A percentile compares a stretch with the other conserved stretches of the same genome.
Evolutionary conservation across 2,113 vertebrate genomes (phyloP).

Genomic region (Stictonetta naevosa): DNA sequence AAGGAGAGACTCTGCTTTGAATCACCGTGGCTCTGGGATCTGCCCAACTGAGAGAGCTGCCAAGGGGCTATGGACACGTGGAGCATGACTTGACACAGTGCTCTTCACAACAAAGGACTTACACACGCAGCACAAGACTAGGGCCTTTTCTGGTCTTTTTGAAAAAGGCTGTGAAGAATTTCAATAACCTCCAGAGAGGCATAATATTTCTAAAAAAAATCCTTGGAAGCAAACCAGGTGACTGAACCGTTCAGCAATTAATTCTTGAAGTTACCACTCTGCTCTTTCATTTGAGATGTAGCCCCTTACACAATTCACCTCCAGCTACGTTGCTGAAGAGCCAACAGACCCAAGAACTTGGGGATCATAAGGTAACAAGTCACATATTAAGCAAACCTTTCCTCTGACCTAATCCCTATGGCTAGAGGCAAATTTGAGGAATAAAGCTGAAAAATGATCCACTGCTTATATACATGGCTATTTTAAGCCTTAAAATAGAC

Average conservation of each 20-base stretch:
- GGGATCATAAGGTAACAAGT: background rate
- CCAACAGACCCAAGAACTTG: background rate
- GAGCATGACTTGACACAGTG: background rate
- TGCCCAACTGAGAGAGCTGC: background rate
- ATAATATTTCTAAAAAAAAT: background rate
- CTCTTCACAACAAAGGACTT: background rate
- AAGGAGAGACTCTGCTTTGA: background rate
- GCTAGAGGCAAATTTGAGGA: background rate
- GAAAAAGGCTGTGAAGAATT: background rate
- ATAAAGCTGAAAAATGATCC: background rate
- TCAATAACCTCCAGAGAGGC: background rate
- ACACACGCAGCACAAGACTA: background rate
- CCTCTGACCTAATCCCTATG: background rate
- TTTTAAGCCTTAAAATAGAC: background rate
- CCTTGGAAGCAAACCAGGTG: background rate
- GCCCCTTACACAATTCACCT: background rate
- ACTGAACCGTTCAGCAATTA: constrained; percentile 20
- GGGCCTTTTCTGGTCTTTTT: background rate
- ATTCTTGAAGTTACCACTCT: background rate
- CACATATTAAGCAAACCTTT: background rate
- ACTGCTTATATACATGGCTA: background rate
- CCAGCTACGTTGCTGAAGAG: background rate
- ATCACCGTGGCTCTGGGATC: background rate
- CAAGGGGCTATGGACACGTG: background rate
- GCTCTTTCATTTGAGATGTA: background rate